phyloP scores from a whole-genome alignment of 2,797 vertebrate genomes.

The Paramormyrops hopkinsi region DNA sequence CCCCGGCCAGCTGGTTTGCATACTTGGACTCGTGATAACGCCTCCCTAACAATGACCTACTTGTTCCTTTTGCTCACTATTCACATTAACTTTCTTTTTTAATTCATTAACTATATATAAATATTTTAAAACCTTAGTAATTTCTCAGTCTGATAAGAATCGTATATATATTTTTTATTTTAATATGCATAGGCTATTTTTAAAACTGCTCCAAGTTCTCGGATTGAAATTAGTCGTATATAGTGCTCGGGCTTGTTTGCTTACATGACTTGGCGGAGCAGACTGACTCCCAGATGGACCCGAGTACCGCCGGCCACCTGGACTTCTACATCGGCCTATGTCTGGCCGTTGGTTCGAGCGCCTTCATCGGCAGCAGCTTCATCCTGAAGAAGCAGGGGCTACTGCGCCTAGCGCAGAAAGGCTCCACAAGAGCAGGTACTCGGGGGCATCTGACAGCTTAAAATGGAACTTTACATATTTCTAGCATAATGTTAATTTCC shows the following conservation, averaged over 20 bases:
- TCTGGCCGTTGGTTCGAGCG: constrained; percentile 67
- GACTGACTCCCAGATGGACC: constrained; percentile 52
- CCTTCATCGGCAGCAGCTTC: constrained; percentile 74
- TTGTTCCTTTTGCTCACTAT: neutral
- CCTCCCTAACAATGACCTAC: neutral
- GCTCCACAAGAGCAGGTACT: constrained; percentile 60
- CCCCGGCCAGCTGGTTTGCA: neutral
- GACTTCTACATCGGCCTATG: constrained; percentile 70
- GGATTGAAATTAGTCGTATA: neutral
- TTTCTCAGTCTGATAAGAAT: neutral
- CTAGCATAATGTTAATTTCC: neutral
- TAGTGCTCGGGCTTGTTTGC: neutral
- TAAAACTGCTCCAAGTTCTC: neutral
- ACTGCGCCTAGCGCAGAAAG: constrained; percentile 64
- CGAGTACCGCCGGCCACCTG: constrained; percentile 28
- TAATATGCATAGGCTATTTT: neutral
- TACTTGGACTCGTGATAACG: neutral
- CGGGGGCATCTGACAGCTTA: neutral
- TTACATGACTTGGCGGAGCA: neutral
- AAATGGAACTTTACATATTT: neutral
- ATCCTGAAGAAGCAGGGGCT: constrained; percentile 81
- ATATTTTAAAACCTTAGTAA: neutral
- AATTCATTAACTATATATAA: neutral
- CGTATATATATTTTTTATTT: neutral
- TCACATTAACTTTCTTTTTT: neutral